Conservation (phyloP, 2,888 invertebrate species). For the Nudaria mundana region DNA sequence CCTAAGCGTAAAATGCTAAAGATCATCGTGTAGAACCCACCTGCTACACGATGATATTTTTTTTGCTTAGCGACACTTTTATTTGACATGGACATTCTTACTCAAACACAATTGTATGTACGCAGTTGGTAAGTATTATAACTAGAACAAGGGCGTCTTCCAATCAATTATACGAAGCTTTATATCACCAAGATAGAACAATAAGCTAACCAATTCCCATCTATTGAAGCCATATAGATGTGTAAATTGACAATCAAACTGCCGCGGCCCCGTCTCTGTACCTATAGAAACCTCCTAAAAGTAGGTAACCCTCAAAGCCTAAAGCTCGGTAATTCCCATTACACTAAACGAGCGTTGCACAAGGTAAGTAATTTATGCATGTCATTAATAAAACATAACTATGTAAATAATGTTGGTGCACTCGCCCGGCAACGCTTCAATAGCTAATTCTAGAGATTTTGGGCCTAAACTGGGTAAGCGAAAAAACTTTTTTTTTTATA, state of each 20-base stretch:
- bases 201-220: constrained; percentile 14
- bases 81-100: too few species aligned
- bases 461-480: too few species aligned
- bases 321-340: constrained; percentile 48
- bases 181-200: constrained; percentile 7
- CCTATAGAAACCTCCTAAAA: constrained; percentile 47
- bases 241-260: constrained; percentile 40
- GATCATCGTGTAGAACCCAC: too few species aligned
- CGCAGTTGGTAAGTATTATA: background rate
- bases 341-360: constrained; percentile 52
- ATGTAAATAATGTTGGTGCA: constrained; percentile 47
- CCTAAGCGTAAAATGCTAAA: too few species aligned
- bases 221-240: constrained; percentile 25
- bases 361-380: constrained; percentile 62
- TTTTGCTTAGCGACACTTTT: too few species aligned
- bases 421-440: constrained; percentile 17
- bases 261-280: constrained; percentile 31
- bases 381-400: constrained; percentile 67
- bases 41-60: too few species aligned
- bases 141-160: constrained; percentile 1
- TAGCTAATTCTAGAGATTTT: constrained; percentile 5
- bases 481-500: too few species aligned
- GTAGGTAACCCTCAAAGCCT: constrained; percentile 42
- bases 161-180: constrained; percentile 3
- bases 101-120: background rate